Conservation (phyloP, 2,888 invertebrate species). For the Deroplatys truncata region DNA sequence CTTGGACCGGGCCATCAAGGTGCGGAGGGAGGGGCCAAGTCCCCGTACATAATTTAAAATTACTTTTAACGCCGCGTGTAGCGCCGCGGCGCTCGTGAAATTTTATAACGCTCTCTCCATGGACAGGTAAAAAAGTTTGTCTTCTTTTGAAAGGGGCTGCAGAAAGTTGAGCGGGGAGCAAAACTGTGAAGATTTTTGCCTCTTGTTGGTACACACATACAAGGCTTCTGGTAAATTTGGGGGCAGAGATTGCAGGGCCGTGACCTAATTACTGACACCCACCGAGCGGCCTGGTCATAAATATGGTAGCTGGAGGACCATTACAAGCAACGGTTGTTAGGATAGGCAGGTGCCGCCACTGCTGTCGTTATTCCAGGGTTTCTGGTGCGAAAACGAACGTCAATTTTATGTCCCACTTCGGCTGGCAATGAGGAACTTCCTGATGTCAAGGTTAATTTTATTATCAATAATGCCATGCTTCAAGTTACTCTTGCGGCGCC, state of each 20-base stretch:
- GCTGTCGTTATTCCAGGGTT: no score
- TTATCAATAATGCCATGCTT: no score
- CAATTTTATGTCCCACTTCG: neutral
- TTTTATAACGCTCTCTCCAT: slow-evolving; percentile 31
- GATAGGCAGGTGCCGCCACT: neutral
- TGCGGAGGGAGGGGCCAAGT: slow-evolving; percentile 19
- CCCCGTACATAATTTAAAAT: slow-evolving; percentile 31
- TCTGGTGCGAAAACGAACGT: neutral
- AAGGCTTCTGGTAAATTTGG: neutral
- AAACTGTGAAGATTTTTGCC: neutral
- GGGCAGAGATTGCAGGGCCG: neutral
- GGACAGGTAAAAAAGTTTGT: slow-evolving; percentile 31
- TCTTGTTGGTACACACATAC: neutral
- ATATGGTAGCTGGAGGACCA: no score
- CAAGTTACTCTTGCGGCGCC: no score
- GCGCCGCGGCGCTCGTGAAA: slow-evolving; percentile 29
- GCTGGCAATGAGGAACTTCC: no score
- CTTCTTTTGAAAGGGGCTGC: slow-evolving; percentile 20
- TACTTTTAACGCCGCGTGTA: slow-evolving; percentile 32
- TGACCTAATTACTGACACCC: neutral
- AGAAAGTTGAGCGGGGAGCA: neutral
- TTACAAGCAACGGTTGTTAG: no score
- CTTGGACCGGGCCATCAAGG: slow-evolving; percentile 24
- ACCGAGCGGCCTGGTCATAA: neutral
- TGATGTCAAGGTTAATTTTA: no score